Evolutionary conservation across 2,888 invertebrate species (phyloP), one percentile per base, ranked within the genome.

Genomic region (Mesoligia furuncula): DNA sequence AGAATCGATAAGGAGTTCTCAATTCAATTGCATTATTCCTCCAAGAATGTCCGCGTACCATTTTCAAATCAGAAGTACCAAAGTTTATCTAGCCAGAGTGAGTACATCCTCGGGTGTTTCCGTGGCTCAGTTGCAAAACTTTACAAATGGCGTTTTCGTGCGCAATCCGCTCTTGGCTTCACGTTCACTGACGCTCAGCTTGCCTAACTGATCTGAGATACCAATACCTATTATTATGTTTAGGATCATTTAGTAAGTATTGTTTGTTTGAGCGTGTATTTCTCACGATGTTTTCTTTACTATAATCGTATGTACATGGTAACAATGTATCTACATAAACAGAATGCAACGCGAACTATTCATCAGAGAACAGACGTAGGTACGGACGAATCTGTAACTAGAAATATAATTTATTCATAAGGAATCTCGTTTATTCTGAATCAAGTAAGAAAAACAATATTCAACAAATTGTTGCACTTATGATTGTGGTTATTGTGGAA

Each of bases 151-250:
- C 86, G 80, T 61, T 72, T 70, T 83, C 82, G 82, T 86, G 85
- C 86, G 82, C 86, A 81, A 79, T 81, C 81, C 62, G 31, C 57
- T 79, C 74, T 77, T 64, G 65, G 45, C 81, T 82, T 77, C 73
- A 85, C 87, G 85, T 86, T 86, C 83, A 80, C 80, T 75, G 68
- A 84, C 84, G 81, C 64, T 85, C 65, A 48, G 42, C 85, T 86
- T 86, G 80, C 86, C 67, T 66, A 86, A 86, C 87, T 78, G 74
- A 86, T 85, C 81, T 68, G 27, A 61, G 84, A 85, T 85, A 77
- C 75, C 70, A 81, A 81, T 84, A 81, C 42, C 64, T 81, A 77
- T 80, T 73, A 85, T 81, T 86, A 86, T 73, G 77, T 81, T 79
- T 73, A 73, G 71, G 24, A 79, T 76, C 81, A 81, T 84, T 84